These are phyloP conservation scores for Xiphorhynchus erythropygius DNA, from an alignment of 2,797 vertebrate species.

Conservation along the genomic window DNA sequence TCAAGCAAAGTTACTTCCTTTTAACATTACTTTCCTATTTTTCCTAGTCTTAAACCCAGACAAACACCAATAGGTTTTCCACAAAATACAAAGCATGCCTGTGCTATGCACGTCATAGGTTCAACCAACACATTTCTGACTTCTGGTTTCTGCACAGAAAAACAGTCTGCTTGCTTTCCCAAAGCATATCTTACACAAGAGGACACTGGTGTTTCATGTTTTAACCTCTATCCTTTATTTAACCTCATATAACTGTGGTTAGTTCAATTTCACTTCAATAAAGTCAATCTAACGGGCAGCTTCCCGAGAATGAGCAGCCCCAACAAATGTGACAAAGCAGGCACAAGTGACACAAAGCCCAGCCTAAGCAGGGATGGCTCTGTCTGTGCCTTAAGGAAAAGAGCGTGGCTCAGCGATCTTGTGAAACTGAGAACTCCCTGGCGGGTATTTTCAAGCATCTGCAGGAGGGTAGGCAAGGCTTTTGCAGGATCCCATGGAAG, in stretches of 20 bases:
- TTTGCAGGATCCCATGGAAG: not conserved
- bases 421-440: not conserved
- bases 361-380: not conserved
- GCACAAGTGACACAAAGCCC: not conserved
- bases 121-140: not conserved
- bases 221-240: not conserved
- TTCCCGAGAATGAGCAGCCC: not conserved
- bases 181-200: not conserved
- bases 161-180: not conserved
- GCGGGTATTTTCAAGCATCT: not conserved
- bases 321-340: fast-evolving
- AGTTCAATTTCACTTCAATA: not conserved
- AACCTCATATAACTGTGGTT: not conserved
- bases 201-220: not conserved
- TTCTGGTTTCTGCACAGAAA: not conserved
- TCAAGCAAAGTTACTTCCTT: not conserved
- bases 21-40: not conserved
- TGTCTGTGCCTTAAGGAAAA: not conserved
- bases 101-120: not conserved
- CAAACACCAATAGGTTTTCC: fast-evolving
- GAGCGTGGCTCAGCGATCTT: not conserved
- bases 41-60: not conserved
- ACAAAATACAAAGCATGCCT: not conserved
- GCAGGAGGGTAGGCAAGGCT: not conserved
- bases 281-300: not conserved